These are phyloP conservation scores for Pithys albifrons DNA, from an alignment of 2,113 vertebrate genomes.

Conservation along the genomic window DNA sequence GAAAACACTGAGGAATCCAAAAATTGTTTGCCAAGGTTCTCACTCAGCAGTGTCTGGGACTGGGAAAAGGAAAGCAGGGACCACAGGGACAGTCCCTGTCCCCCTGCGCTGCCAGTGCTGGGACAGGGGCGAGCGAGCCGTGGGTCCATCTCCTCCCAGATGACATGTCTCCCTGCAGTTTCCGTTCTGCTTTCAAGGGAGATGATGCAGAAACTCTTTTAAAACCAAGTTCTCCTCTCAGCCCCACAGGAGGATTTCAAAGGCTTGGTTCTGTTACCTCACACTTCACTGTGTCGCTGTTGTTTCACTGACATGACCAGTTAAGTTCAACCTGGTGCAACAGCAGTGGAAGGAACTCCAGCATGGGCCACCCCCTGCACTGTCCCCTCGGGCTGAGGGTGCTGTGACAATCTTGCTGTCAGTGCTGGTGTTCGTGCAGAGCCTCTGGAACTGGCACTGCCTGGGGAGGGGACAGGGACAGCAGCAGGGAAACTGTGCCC, in stretches of 20 bases:
- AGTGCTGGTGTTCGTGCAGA: not conserved
- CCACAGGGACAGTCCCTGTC: not conserved
- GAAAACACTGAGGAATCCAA: not conserved
- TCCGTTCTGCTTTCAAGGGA: conserved; percentile 18
- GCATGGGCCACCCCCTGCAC: not conserved
- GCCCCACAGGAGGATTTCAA: not conserved
- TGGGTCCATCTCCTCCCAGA: not conserved
- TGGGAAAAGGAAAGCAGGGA: not conserved
- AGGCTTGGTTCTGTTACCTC: not conserved
- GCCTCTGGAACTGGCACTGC: not conserved
- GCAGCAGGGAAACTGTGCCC: too few species aligned
- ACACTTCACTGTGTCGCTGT: not conserved
- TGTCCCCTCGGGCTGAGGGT: not conserved
- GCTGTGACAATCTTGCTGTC: not conserved
- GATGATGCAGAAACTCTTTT: not conserved
- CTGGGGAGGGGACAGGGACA: not conserved
- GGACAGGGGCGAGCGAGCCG: not conserved
- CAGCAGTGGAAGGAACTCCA: not conserved
- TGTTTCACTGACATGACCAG: not conserved
- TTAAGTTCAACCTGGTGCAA: not conserved
- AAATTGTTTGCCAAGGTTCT: not conserved
- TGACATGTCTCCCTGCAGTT: not conserved
- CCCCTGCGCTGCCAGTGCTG: not conserved
- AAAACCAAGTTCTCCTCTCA: conserved; percentile 42
- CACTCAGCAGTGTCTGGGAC: not conserved